Evolutionary conservation across 2,113 vertebrate species (phyloP).

Genomic region (Lontra canadensis): DNA sequence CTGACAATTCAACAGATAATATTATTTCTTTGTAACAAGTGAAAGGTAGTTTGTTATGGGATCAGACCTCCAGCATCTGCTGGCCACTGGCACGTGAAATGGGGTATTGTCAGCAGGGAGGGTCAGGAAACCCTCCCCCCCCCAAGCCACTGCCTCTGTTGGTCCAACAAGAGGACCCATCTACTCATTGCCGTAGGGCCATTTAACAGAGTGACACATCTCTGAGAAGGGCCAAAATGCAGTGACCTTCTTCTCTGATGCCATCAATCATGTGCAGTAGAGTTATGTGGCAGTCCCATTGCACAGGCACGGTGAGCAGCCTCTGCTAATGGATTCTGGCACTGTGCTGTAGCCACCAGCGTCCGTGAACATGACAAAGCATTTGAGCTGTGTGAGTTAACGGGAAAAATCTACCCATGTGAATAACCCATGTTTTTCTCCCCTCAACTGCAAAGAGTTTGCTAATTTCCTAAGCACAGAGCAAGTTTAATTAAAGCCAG

Average conservation of each 20-base stretch:
- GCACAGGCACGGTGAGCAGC: neutral
- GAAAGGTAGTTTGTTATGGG: conserved; percentile 72
- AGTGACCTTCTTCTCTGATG: conserved; percentile 49
- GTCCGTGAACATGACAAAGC: conserved; percentile 35
- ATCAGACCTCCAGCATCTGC: conserved; percentile 51
- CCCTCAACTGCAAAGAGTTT: conserved; percentile 65
- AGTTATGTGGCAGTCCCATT: conserved; percentile 35
- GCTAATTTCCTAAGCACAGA: conserved; percentile 77
- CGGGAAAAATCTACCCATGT: conserved; percentile 19
- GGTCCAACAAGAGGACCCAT: neutral
- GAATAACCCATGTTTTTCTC: conserved; percentile 61
- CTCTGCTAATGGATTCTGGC: conserved; percentile 58
- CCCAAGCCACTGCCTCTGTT: neutral
- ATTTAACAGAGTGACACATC: conserved; percentile 57
- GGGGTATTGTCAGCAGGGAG: conserved; percentile 14
- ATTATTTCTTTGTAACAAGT: conserved; percentile 71
- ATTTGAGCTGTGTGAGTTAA: conserved; percentile 52
- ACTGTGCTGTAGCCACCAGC: neutral
- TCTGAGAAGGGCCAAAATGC: conserved; percentile 52
- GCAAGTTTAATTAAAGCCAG: conserved; percentile 83
- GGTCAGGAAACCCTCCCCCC: neutral
- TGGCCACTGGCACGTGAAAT: conserved; percentile 52
- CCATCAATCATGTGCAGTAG: conserved; percentile 27
- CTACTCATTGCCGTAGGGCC: conserved; percentile 40
- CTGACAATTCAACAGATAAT: conserved; percentile 69